Base-by-base conservation (phyloP, 2,888 invertebrate genomes). In the Noctuana brunneofusca region DNA sequence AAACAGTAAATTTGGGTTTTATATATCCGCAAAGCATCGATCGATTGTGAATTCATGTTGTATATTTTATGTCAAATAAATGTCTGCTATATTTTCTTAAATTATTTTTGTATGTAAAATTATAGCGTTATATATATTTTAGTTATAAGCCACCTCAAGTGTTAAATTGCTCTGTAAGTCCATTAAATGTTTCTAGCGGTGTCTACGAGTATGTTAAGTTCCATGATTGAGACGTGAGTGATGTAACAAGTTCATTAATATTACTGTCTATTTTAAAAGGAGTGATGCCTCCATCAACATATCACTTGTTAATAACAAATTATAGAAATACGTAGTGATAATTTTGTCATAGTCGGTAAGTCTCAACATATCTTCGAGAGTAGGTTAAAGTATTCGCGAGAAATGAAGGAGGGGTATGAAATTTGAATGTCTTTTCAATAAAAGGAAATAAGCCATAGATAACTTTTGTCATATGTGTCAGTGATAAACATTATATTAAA, bases 301-400 rank as follows among this genome's bases (percentile, higher is more conserved):
- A 91, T 91, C 91, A 91, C 88, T 90, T 90, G 90, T 89, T 89
- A 89, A 83, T 89, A 89, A 89, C 79, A 87, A 87, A 88, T 84
- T 87, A 83, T 86, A 89, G 86, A 79, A 80, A 76, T 81, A 84
- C 73, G 81, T 89, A 87, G 86, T 71, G 68, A 78, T 89, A 89
- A 87, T 84, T 88, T 86, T 78, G 82, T 87, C 83, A 79, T 89
- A 89, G 83, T 65, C 60, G 58, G 53, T 86, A 88, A 86, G 84
- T 76, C 75, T 81, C 76, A 76, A 88, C 88, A 88, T 88, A 88
- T 88, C 87, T 85, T 81, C 70, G 75, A 73, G 69, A 65, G 76
- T 84, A 80, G 81, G 80, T 54, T 65, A 65, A 67, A 63, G 63
- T 55, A 41, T 57, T 57, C 46, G 43, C 16, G 76, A 79, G 78